These are phyloP conservation scores for Pseudorhombus dupliciocellatus DNA, from an alignment of 2,113 vertebrate genomes.

Conservation along the genomic window DNA sequence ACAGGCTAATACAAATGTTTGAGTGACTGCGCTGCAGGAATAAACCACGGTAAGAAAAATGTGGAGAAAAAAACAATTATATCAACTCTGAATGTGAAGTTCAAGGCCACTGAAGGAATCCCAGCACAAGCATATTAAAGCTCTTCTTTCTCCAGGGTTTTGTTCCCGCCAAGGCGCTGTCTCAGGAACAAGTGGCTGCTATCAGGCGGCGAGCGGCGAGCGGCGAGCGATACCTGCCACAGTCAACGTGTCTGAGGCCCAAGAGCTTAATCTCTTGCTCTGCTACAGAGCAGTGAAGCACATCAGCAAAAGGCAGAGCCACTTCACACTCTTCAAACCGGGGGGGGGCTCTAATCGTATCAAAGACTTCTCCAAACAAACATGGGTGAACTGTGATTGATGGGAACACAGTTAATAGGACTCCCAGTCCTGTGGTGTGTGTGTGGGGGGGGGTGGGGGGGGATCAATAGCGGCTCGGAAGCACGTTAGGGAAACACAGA, in stretches of 20 bases:
- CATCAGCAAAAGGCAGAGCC: constrained; percentile 50
- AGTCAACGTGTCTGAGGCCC: constrained; percentile 69
- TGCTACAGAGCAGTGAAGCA: constrained; percentile 59
- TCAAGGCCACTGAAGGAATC: constrained; percentile 46
- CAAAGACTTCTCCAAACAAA: constrained; percentile 78
- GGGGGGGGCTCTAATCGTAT: constrained; percentile 65
- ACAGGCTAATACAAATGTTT: neutral
- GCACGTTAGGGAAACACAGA: constrained; percentile 69
- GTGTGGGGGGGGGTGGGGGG: constrained; percentile 30
- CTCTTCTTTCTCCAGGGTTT: constrained; percentile 46
- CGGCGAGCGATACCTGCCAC: constrained; percentile 71
- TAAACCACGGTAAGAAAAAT: neutral
- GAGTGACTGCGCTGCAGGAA: constrained; percentile 1
- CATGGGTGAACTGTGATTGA: constrained; percentile 75
- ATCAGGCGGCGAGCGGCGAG: constrained; percentile 59
- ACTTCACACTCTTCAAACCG: constrained; percentile 57
- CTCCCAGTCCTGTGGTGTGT: constrained; percentile 46
- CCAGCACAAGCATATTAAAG: constrained; percentile 49
- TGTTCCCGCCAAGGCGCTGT: constrained; percentile 39
- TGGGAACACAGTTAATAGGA: constrained; percentile 73
- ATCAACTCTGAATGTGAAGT: neutral
- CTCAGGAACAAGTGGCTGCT: constrained; percentile 68
- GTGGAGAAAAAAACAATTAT: neutral
- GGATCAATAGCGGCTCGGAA: constrained; percentile 73
- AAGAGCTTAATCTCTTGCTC: constrained; percentile 73